These are phyloP conservation scores for Parnassius smintheus DNA, from an alignment of 2,888 invertebrate species.

Conservation along the genomic window DNA sequence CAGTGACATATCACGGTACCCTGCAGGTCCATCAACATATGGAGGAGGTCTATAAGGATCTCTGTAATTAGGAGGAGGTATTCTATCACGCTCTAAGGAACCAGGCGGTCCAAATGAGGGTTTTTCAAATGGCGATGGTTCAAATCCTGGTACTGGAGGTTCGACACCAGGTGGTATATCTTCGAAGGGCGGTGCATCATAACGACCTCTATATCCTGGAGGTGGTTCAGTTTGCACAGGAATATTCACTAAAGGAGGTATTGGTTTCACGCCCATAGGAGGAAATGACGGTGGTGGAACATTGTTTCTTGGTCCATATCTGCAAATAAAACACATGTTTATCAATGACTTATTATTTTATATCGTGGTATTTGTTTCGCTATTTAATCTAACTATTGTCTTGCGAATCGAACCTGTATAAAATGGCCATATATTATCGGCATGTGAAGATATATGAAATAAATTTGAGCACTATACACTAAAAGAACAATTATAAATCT, in stretches of 20 bases:
- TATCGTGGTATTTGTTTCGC: slow-evolving; percentile 32
- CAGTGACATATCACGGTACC: slow-evolving; percentile 56
- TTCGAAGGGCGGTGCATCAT: slow-evolving; percentile 75
- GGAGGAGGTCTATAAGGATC: slow-evolving; percentile 63
- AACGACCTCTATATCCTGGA: slow-evolving; percentile 67
- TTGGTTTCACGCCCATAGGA: slow-evolving; percentile 58
- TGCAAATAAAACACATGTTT: slow-evolving; percentile 48
- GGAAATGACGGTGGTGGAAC: slow-evolving; percentile 59
- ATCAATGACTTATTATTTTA: slow-evolving; percentile 22
- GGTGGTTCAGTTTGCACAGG: slow-evolving; percentile 55
- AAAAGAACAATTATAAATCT: no score
- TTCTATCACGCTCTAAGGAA: slow-evolving; percentile 61
- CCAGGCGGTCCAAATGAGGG: slow-evolving; percentile 63
- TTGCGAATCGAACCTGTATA: slow-evolving; percentile 49
- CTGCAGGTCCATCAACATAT: slow-evolving; percentile 56
- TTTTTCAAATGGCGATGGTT: slow-evolving; percentile 79
- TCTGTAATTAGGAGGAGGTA: slow-evolving; percentile 61
- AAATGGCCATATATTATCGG: no score
- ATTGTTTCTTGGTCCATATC: slow-evolving; percentile 67
- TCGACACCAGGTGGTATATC: slow-evolving; percentile 83
- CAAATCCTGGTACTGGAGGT: slow-evolving; percentile 83
- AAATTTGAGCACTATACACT: no score
- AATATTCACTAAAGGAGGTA: slow-evolving; percentile 55
- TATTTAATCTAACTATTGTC: slow-evolving; percentile 35
- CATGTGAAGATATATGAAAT: no score